These are phyloP conservation scores for Heterocephalus glaber DNA, from an alignment of 2,113 vertebrate genomes.

Conservation along the genomic window DNA sequence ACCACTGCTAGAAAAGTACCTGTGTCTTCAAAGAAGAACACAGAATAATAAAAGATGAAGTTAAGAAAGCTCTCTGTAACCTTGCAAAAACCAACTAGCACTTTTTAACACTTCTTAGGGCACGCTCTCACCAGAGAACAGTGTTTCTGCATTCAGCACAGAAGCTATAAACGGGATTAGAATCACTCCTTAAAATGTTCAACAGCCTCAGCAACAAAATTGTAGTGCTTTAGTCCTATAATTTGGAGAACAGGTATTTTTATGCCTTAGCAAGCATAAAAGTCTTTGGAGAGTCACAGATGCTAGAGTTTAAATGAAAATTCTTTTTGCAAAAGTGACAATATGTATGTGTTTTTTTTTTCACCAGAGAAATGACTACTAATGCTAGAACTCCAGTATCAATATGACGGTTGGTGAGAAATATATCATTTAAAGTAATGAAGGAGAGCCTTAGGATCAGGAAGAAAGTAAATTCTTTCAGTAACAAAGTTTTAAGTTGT, in stretches of 20 bases:
- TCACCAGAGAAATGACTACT: not conserved
- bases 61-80: conserved; percentile 8
- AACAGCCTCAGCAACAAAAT: conserved; percentile 58
- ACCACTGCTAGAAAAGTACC: not conserved
- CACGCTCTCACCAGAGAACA: not conserved
- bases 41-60: not conserved
- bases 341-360: not conserved
- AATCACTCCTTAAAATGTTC: conserved; percentile 66
- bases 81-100: conserved; percentile 53
- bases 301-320: conserved; percentile 63
- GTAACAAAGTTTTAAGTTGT: conserved; percentile 48
- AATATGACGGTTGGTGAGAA: not conserved
- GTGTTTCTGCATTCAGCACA: conserved; percentile 40
- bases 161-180: conserved; percentile 62
- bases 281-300: conserved; percentile 68
- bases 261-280: conserved; percentile 60
- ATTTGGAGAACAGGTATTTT: conserved; percentile 20
- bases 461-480: conserved; percentile 48
- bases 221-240: conserved; percentile 28
- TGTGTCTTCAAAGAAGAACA: not conserved
- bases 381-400: not conserved
- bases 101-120: conserved; percentile 41
- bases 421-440: conserved; percentile 46
- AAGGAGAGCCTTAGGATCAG: not conserved
- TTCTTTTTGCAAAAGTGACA: conserved; percentile 48